Percentiles rank a stretch among this genome's conserved stretches.
phyloP scores from a whole-genome alignment of 2,113 vertebrate genomes.

The Daphoenositta chrysoptera region DNA sequence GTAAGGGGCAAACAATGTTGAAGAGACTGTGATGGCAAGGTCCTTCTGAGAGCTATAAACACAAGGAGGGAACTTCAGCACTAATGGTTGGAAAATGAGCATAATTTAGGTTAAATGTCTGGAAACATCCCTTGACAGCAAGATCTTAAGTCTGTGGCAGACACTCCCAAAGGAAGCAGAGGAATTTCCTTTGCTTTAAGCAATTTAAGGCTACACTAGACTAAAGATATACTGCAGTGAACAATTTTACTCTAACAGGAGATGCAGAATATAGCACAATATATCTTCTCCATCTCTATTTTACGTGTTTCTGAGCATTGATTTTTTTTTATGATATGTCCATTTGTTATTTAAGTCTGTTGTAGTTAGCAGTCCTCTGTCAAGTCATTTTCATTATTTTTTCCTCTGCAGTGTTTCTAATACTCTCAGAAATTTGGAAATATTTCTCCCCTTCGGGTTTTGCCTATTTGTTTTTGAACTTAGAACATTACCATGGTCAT shows the following conservation, averaged over 20 bases:
- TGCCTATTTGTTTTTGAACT: not conserved
- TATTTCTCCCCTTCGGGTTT: not conserved
- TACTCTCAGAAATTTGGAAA: not conserved
- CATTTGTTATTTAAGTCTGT: constrained; percentile 35
- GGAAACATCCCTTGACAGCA: constrained; percentile 39
- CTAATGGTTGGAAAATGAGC: constrained; percentile 14
- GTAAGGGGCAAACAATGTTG: not conserved
- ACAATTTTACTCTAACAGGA: not conserved
- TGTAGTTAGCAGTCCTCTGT: not conserved
- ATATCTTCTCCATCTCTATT: constrained; percentile 35
- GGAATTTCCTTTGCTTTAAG: constrained; percentile 26
- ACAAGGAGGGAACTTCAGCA: not conserved
- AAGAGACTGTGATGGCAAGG: not conserved
- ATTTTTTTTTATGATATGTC: constrained; percentile 19
- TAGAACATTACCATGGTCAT: not conserved
- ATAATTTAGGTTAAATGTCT: constrained; percentile 49
- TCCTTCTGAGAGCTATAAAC: not conserved
- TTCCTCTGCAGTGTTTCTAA: not conserved
- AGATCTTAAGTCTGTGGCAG: constrained; percentile 30
- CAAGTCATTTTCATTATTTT: not conserved
- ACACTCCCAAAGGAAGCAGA: constrained; percentile 16
- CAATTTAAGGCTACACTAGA: constrained; percentile 45
- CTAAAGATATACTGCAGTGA: not conserved
- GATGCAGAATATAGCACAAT: constrained; percentile 11
- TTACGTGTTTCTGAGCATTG: constrained; percentile 6